Base-by-base conservation (phyloP, 2,797 vertebrate genomes). In the Pelochelys cantorii region DNA sequence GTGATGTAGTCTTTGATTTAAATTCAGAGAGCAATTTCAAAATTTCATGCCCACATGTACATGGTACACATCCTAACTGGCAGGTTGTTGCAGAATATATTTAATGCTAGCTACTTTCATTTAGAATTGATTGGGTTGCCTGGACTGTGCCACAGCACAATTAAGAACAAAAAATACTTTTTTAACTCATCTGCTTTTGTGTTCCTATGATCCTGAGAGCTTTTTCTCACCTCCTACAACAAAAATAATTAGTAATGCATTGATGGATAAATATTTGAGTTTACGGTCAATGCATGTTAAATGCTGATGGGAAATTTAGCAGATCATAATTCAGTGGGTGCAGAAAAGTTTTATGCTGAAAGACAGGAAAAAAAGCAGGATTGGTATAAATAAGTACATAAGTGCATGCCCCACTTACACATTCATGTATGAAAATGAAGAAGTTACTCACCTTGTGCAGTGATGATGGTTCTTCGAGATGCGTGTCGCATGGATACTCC, bases 341-440 rank as follows among this genome's bases (percentile, higher is more conserved):
- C 23, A 91, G 92, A 94, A 92, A 96, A 91, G 27, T 85, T 92
- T 3, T 62, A 89, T 56, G 42, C 48, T 85, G 77, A 82, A 93
- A 94, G 77, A 90, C 11, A 83, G 79, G 7, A 92, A 95, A 90
- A 91, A 79, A 87, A 92, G n/a, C 83, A 85, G 53, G 92, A 87
- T 89, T 27, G 18, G 42, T 83, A 37, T 94, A 74, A 17, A 3
- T 91, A 81, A 48, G 42, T 48, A 48, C 62, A 55, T 53, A 91
- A 92, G 93, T 84, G 0, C 3, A 60, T 34, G 92, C 27, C 12
- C 9, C 34, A 80, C 9, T 5, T 85, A 18, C 22, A 86, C 93
- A 94, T 62, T 0, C 42, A 84, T 2, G 10, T 37, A 89, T 79
- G 37, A 68, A 85, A 93, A 93, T 89, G 42, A 48, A 48, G 42